Evolutionary conservation across 2,888 invertebrate genomes (phyloP).

Genomic region (Clusia tigrina): DNA sequence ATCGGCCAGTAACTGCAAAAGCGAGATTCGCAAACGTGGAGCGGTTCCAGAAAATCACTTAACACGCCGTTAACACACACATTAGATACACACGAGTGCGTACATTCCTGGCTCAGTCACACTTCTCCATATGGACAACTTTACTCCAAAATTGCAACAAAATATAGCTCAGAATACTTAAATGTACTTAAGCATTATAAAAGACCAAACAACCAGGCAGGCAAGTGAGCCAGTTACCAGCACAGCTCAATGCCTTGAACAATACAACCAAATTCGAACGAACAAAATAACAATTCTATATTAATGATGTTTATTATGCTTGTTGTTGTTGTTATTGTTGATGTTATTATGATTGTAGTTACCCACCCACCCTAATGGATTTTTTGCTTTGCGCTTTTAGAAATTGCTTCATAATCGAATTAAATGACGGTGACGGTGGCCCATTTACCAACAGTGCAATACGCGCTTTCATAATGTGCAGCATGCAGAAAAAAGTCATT

Average conservation of each 20-base stretch:
- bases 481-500: conserved; percentile 44
- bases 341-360: no score
- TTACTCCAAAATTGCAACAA: background rate
- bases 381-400: no score
- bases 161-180: background rate
- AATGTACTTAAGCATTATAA: no score
- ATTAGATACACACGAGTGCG: conserved; percentile 51
- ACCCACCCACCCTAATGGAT: no score
- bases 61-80: conserved; percentile 59
- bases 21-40: background rate
- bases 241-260: no score
- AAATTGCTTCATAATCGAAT: conserved; percentile 52
- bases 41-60: conserved; percentile 52
- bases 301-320: no score
- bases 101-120: conserved; percentile 27
- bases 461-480: conserved; percentile 10
- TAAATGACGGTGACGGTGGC: conserved; percentile 47
- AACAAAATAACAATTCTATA: no score
- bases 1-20: conserved; percentile 30
- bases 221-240: no score
- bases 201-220: no score
- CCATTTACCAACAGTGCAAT: conserved; percentile 14
- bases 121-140: background rate
- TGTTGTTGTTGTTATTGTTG: no score
- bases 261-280: no score